Evolutionary conservation across 2,797 vertebrate genomes (phyloP).

Genomic region (Mareca penelope): DNA sequence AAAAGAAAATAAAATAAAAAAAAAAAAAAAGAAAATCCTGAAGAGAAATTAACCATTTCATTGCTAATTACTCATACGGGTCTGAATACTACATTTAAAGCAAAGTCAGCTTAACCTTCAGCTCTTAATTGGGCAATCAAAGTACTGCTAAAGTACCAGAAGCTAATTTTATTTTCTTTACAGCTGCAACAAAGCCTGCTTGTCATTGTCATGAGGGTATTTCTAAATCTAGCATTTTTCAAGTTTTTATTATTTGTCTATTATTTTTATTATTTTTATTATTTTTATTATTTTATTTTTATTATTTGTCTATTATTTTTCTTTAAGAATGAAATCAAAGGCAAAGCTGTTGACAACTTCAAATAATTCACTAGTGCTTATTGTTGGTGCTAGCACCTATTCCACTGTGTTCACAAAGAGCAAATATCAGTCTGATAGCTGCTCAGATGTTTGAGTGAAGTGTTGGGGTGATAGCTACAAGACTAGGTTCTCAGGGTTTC

Average conservation of each 20-base stretch:
- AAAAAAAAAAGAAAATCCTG: background rate
- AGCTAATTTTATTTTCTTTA: background rate
- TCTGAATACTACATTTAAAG: background rate
- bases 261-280: too few species aligned
- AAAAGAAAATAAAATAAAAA: too few species aligned
- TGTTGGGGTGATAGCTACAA: background rate
- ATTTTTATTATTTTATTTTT: background rate
- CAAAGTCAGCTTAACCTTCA: background rate
- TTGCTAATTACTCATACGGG: background rate
- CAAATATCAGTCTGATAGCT: background rate
- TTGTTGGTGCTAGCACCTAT: background rate
- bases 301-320: background rate
- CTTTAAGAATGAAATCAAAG: background rate
- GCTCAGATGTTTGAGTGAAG: background rate
- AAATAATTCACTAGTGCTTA: background rate
- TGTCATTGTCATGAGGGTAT: background rate
- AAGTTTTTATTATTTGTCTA: background rate
- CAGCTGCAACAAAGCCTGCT: background rate
- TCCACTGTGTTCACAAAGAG: background rate
- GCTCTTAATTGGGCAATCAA: background rate
- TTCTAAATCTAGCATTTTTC: background rate
- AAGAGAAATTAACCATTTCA: background rate
- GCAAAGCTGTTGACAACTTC: background rate
- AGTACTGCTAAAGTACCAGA: background rate
- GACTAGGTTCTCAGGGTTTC: background rate